A percentile compares a stretch with the other conserved stretches of the same genome.
These are phyloP conservation scores for Macrophya alboannulata DNA, from an alignment of 2,888 invertebrate species.

Conservation along the genomic window DNA sequence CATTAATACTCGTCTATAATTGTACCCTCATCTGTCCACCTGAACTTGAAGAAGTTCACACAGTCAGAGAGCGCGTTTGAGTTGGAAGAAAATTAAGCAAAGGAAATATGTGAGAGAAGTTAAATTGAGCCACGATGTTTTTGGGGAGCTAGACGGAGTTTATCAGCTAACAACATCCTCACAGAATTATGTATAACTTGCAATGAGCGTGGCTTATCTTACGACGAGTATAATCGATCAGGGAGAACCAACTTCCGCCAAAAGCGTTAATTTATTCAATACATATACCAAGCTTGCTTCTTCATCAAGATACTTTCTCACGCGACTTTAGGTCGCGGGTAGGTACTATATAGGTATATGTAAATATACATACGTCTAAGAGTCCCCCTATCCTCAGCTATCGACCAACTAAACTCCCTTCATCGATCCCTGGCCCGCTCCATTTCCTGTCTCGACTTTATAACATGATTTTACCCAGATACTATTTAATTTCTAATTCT, in stretches of 20 bases:
- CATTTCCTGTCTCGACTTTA: constrained; percentile 43
- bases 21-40: constrained; percentile 41
- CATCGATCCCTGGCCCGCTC: constrained; percentile 31
- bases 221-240: constrained; percentile 20
- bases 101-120: not conserved
- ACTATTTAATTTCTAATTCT: not conserved
- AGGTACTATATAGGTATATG: not conserved
- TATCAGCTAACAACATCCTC: constrained; percentile 26
- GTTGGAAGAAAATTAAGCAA: not conserved
- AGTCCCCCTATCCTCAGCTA: not conserved
- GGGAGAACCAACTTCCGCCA: constrained; percentile 33
- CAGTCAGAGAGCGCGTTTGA: not conserved
- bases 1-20: not conserved
- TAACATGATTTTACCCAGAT: constrained; percentile 27
- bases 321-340: constrained; percentile 27
- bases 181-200: not conserved
- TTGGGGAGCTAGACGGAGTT: not conserved
- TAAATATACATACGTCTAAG: constrained; percentile 15
- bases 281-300: constrained; percentile 18
- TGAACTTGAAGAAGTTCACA: not conserved
- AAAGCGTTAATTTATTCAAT: constrained; percentile 46
- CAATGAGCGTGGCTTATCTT: constrained; percentile 15
- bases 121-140: not conserved
- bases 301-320: constrained; percentile 54
- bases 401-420: constrained; percentile 32